These are phyloP conservation scores for Corythoichthys intestinalis DNA, from an alignment of 2,113 vertebrate genomes.

Conservation along the genomic window DNA sequence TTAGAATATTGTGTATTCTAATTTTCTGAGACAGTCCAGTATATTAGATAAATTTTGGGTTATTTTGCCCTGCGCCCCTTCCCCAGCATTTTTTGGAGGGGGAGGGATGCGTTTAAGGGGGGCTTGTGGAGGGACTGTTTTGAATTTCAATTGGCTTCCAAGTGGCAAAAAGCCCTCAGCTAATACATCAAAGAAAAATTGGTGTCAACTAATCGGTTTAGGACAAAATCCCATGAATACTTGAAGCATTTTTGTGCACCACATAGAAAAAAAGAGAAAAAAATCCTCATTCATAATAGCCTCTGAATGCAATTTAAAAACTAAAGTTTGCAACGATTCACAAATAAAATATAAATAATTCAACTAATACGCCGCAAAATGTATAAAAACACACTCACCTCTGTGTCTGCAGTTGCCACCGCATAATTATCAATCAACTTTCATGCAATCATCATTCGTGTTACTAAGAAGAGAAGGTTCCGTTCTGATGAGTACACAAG, in stretches of 20 bases:
- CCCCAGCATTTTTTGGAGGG: constrained; percentile 66
- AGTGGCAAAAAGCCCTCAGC: constrained; percentile 79
- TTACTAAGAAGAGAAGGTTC: constrained; percentile 22
- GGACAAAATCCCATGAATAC: constrained; percentile 74
- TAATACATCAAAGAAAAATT: constrained; percentile 83
- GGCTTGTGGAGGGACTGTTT: constrained; percentile 68
- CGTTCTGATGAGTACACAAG: constrained; percentile 24
- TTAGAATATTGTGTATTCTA: too few relatives aligned
- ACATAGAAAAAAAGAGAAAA: constrained; percentile 20
- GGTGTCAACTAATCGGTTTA: constrained; percentile 82
- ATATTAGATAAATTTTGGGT: constrained; percentile 77
- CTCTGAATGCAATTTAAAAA: constrained; percentile 22
- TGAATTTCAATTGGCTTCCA: constrained; percentile 82
- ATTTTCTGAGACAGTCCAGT: too few relatives aligned
- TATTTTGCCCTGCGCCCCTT: constrained; percentile 63
- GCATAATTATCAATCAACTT: not conserved
- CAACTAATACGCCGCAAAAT: not conserved
- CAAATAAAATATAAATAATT: constrained; percentile 22
- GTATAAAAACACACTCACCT: constrained; percentile 47
- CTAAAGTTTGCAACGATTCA: constrained; percentile 52
- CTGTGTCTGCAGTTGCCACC: constrained; percentile 45
- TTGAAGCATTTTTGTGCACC: constrained; percentile 57
- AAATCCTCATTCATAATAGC: constrained; percentile 64
- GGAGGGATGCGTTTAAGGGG: not conserved
- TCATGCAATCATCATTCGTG: not conserved